Percentiles rank a stretch among this genome's conserved stretches.
Conservation (phyloP, 2,113 vertebrate species). For the Lontra canadensis region DNA sequence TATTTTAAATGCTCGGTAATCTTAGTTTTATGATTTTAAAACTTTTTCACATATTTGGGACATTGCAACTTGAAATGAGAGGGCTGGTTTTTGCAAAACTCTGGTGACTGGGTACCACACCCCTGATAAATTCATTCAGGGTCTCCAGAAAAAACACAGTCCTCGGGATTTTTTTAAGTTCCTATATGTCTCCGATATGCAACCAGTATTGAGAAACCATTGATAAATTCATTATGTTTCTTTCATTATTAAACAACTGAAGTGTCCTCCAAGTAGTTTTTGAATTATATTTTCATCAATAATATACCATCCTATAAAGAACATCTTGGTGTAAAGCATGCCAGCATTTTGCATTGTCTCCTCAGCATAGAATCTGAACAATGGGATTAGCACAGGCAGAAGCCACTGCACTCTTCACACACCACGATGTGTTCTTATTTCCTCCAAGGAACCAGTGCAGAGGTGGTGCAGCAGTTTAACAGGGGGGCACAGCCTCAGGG, state of each 20-base stretch:
- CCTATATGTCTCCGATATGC: no score
- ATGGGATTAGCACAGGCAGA: background rate
- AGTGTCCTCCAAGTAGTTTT: background rate
- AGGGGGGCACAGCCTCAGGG: background rate
- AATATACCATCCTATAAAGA: no score
- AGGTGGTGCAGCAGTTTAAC: background rate
- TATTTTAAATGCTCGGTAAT: background rate
- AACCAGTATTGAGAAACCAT: no score
- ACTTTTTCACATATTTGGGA: background rate
- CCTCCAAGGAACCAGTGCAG: background rate
- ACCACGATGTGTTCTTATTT: background rate
- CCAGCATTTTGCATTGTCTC: no score
- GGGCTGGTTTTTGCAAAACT: background rate
- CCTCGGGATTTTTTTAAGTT: background rate
- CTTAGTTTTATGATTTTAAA: background rate
- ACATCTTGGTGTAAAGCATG: background rate
- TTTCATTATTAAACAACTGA: background rate
- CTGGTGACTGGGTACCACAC: background rate
- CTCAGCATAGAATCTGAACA: background rate
- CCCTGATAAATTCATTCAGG: background rate
- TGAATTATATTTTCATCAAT: background rate
- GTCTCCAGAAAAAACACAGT: background rate
- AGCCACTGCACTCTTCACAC: fast-evolving
- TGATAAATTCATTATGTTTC: background rate
- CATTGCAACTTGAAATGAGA: background rate